phyloP scores from a whole-genome alignment of 2,888 invertebrate genomes.

The Petrolisthes manimaculis region DNA sequence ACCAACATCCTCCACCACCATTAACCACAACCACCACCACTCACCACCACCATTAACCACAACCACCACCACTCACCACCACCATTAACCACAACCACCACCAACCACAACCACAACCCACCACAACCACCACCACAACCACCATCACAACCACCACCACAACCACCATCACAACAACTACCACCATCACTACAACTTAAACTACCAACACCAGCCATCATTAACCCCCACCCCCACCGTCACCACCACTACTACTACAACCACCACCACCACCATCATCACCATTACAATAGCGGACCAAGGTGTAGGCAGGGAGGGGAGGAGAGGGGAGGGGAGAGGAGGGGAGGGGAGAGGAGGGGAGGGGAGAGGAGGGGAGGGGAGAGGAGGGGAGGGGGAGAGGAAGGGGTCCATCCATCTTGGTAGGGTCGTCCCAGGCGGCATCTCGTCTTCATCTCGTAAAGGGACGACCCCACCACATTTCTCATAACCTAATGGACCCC shows the following conservation, averaged over 20 bases:
- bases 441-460: slow-evolving; percentile 30
- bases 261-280: neutral
- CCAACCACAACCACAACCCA: too few relatives aligned
- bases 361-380: neutral
- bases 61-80: neutral
- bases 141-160: neutral
- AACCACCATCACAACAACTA: neutral
- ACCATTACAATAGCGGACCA: too few relatives aligned
- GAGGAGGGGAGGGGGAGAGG: neutral
- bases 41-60: neutral
- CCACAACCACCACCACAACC: neutral
- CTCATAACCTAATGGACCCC: slow-evolving; percentile 44
- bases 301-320: neutral
- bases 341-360: neutral
- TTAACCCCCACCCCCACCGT: neutral
- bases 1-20: neutral
- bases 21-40: neutral
- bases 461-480: slow-evolving; percentile 10
- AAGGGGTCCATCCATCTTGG: neutral
- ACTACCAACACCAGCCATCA: neutral
- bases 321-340: neutral
- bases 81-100: too few relatives aligned
- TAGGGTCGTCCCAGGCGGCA: neutral
- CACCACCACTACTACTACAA: slow-evolving; percentile 9
- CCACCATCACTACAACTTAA: neutral